Conservation (phyloP, 2,113 vertebrate species). For the Rhodinocichla rosea region DNA sequence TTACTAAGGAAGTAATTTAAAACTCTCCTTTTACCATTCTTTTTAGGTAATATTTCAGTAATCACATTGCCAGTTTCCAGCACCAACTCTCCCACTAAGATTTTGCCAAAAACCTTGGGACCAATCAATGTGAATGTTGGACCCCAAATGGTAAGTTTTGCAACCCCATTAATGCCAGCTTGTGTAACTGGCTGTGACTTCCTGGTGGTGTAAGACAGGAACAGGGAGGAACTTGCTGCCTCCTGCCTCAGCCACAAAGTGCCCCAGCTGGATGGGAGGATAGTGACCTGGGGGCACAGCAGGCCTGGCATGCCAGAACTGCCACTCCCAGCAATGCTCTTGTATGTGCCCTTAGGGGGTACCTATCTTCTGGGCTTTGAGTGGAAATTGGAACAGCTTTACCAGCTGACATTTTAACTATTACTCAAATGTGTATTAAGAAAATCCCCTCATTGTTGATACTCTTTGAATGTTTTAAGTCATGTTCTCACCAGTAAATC, state of each 20-base stretch:
- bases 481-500: neutral
- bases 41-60: conserved; percentile 76
- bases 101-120: conserved; percentile 80
- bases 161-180: neutral
- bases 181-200: neutral
- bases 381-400: neutral
- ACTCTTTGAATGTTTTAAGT: neutral
- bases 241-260: neutral
- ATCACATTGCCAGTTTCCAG: conserved; percentile 72
- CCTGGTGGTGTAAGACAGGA: neutral
- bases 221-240: neutral
- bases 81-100: conserved; percentile 75
- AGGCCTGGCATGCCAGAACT: neutral
- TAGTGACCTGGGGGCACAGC: neutral
- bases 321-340: neutral
- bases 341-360: neutral
- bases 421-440: neutral
- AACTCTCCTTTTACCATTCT: neutral
- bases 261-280: neutral
- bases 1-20: neutral
- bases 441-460: neutral
- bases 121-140: conserved; percentile 80
- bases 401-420: neutral
- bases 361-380: neutral
- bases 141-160: conserved; percentile 80